Conservation (phyloP, 2,113 vertebrate species). For the Prunella fulvescens region DNA sequence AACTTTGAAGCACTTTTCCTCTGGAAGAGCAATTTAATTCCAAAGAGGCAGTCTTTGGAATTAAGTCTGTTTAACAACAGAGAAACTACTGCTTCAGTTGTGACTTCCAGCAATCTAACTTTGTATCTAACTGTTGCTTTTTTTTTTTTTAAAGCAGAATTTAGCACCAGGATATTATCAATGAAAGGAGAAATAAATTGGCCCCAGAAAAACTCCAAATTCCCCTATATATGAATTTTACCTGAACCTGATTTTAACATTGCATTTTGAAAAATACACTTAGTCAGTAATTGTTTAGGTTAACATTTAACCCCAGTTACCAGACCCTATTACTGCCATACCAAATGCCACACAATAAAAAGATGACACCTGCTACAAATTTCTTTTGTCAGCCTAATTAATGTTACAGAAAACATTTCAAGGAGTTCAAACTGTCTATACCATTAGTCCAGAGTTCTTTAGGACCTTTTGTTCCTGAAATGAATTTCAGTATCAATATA, state of each 20-base stretch:
- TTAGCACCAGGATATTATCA: not conserved
- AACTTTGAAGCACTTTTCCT: conserved; percentile 6
- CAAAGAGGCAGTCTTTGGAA: not conserved
- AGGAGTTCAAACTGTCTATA: not conserved
- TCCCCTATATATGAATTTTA: not conserved
- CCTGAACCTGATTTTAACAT: not conserved
- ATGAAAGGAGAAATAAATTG: not conserved
- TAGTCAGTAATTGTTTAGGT: not conserved
- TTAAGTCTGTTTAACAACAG: not conserved
- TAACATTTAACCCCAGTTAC: not conserved
- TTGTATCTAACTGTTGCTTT: not conserved
- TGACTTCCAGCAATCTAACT: not conserved
- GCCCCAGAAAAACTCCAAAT: not conserved
- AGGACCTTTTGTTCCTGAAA: not conserved
- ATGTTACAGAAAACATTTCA: not conserved
- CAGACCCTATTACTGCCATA: not conserved
- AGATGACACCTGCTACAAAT: not conserved
- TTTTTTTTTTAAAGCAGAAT: not conserved
- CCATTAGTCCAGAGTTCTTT: not conserved
- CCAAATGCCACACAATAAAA: not conserved
- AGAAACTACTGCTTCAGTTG: not conserved
- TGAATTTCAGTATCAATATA: not conserved
- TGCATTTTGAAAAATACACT: not conserved
- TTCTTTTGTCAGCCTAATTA: not conserved
- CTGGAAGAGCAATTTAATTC: conserved; percentile 6